These are phyloP conservation scores for Orthonevra nobilis DNA, from an alignment of 2,888 invertebrate genomes.

Conservation along the genomic window DNA sequence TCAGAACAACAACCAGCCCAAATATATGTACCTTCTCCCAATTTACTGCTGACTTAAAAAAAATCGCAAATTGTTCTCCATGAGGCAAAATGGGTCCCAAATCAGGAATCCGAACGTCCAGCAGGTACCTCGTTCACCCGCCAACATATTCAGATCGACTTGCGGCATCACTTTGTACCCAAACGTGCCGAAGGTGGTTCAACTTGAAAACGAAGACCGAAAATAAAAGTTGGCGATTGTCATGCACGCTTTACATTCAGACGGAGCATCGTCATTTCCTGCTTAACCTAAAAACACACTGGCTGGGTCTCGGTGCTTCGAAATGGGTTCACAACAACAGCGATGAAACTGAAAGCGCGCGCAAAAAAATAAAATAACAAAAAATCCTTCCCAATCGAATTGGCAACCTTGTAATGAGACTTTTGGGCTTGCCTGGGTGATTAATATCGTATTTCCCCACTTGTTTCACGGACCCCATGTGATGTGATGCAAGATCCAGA, in stretches of 20 bases:
- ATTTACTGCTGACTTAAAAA: slow-evolving; percentile 14
- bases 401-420: slow-evolving; percentile 60
- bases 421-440: slow-evolving; percentile 63
- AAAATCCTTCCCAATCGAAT: slow-evolving; percentile 52
- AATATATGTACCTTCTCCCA: slow-evolving; percentile 9
- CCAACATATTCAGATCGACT: slow-evolving; percentile 4
- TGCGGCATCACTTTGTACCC: slow-evolving; percentile 7
- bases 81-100: slow-evolving; percentile 10
- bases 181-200: slow-evolving; percentile 47
- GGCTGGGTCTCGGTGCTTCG: not conserved
- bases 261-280: slow-evolving; percentile 31
- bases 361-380: not conserved
- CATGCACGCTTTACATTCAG: slow-evolving; percentile 17
- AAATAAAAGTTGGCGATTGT: slow-evolving; percentile 1
- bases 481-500: slow-evolving; percentile 32
- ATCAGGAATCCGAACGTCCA: slow-evolving; percentile 25
- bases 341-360: slow-evolving; percentile 7
- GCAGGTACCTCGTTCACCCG: slow-evolving; percentile 24
- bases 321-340: slow-evolving; percentile 16
- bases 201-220: slow-evolving; percentile 52
- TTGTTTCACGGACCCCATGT: slow-evolving; percentile 41
- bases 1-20: not conserved
- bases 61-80: slow-evolving; percentile 18
- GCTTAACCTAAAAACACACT: slow-evolving; percentile 35
- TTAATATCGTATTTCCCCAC: slow-evolving; percentile 66